Percentiles rank a stretch among this genome's conserved stretches.
Evolutionary conservation across 2,888 invertebrate genomes (phyloP).

Genomic region (Campoplex capitator): DNA sequence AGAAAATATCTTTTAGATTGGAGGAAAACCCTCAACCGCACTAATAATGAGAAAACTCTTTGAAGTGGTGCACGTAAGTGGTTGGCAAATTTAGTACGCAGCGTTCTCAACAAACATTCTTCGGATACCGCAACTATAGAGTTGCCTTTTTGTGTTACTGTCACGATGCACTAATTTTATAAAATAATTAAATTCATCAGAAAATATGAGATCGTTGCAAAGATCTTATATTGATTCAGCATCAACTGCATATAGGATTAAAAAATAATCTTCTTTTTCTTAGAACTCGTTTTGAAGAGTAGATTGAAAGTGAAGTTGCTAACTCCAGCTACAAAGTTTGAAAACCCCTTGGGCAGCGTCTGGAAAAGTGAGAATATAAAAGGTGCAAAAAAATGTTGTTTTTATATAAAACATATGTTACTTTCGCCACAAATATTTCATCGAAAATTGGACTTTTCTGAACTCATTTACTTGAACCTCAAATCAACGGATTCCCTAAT

Average conservation of each 20-base stretch:
- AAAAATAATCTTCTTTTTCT: constrained; percentile 49
- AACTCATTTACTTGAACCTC: background rate
- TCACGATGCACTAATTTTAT: background rate
- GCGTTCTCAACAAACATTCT: background rate
- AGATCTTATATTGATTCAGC: constrained; percentile 15
- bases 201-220: background rate
- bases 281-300: constrained; percentile 1
- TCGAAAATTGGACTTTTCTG: background rate
- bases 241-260: constrained; percentile 41
- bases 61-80: background rate
- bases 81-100: constrained; percentile 7
- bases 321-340: constrained; percentile 39
- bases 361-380: constrained; percentile 45
- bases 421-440: background rate
- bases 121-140: constrained; percentile 1
- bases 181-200: background rate
- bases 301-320: constrained; percentile 34
- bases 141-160: constrained; percentile 1
- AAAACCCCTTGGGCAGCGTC: constrained; percentile 43
- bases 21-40: constrained; percentile 55
- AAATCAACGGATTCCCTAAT: background rate
- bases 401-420: background rate
- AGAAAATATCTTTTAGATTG: constrained; percentile 46
- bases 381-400: constrained; percentile 7
- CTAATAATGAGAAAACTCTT: constrained; percentile 57